Conservation (phyloP, 2,113 vertebrate species). For the Motacilla alba region DNA sequence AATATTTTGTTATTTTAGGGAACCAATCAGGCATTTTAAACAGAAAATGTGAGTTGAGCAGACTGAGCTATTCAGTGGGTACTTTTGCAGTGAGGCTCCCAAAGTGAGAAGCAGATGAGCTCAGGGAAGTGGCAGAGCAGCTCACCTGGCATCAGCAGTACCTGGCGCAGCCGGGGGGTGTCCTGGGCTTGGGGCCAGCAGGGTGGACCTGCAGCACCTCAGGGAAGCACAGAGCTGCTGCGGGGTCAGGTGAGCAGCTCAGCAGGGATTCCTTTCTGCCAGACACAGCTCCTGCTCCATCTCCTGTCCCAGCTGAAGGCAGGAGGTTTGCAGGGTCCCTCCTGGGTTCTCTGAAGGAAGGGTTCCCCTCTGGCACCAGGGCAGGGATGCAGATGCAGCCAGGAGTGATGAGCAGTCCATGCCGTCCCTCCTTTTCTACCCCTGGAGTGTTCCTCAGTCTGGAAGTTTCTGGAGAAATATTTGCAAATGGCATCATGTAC, state of each 20-base stretch:
- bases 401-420: not conserved
- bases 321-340: not conserved
- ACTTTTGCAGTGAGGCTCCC: not conserved
- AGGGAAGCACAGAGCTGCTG: rapidly evolving
- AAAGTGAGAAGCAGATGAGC: not conserved
- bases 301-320: not conserved
- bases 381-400: not conserved
- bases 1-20: not conserved
- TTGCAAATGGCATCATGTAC: not conserved
- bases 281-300: not conserved
- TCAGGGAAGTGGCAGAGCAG: not conserved
- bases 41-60: not conserved
- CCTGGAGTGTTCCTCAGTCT: not conserved
- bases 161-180: not conserved
- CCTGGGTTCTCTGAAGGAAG: not conserved
- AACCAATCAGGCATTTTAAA: not conserved
- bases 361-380: not conserved
- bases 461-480: not conserved
- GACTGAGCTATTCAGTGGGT: not conserved
- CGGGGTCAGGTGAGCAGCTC: not conserved
- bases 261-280: not conserved
- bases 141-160: rapidly evolving
- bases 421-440: not conserved
- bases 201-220: not conserved
- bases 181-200: not conserved